Base-by-base conservation (phyloP, 2,797 vertebrate species). In the Cyprinella venusta region DNA sequence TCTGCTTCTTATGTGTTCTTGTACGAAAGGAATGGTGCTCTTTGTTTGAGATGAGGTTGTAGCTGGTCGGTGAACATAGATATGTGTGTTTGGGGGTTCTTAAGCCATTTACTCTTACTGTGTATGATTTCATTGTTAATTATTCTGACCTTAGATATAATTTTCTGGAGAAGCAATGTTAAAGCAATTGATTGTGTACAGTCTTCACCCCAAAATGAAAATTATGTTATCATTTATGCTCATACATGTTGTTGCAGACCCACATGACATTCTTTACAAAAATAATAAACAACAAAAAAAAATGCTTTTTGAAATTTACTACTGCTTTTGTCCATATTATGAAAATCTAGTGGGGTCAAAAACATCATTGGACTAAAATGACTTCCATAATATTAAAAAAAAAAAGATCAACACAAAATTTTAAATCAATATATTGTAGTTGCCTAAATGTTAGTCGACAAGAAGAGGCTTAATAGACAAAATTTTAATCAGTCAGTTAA, bases 1-100 rank as follows among this genome's bases (percentile, higher is more conserved):
- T 80, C 52, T 78, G 82, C 67, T 56, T 63, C 26, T 65, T 81
- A 64, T 85, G 65, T 84, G 64, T 69, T 85, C 48, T 70, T 81
- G 50, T n/a, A 13, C 6, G 6, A 40, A 63, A 65, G 63, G 40
- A 76, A 70, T 78, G 72, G 69, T 85, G 83, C 76, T 88, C 83
- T 87, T 88, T 88, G 83, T 86, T 85, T 85, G 75, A 84, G 75
- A 84, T 79, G 78, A 81, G 70, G 50, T 68, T 80, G 80, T 74
- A 81, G 74, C 9, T 79, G 65, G 59, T 79, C 40, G 64, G 63
- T 80, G 81, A 86, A 85, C 80, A 76, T 78, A 77, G 76, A 70
- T 79, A 19, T n/a, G 79, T 69, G 33, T 48, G 77, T 61, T 65
- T 33, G 19, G 56, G 19, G 19, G 38, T 19, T 61, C 48, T 38